Conservation (phyloP, 2,888 invertebrate species). For the Dorcus hopei region DNA sequence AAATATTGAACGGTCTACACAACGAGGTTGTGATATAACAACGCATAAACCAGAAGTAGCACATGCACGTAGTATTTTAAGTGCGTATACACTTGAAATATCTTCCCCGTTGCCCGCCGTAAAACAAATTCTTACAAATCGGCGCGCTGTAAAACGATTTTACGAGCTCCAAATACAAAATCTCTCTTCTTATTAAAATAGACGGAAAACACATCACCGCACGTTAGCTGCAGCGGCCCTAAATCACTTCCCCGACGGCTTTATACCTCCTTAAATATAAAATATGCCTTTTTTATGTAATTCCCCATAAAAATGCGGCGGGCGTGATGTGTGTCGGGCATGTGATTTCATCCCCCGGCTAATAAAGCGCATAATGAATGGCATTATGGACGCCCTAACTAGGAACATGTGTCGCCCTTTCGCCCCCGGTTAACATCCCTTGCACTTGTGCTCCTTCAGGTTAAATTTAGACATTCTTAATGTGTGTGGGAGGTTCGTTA, state of each 20-base stretch:
- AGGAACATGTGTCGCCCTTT: conserved; percentile 35
- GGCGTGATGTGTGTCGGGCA: conserved; percentile 28
- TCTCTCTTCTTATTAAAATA: conserved; percentile 18
- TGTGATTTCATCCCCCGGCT: conserved; percentile 25
- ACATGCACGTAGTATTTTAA: background rate
- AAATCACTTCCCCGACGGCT: conserved; percentile 26
- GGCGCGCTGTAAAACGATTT: conserved; percentile 20
- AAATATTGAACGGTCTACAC: no score
- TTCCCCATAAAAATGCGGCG: conserved; percentile 27
- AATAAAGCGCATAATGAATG: conserved; percentile 33
- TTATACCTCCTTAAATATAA: conserved; percentile 29
- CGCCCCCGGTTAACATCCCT: conserved; percentile 23
- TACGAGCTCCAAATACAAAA: conserved; percentile 22
- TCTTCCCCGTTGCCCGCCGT: conserved; percentile 13
- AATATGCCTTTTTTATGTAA: conserved; percentile 32
- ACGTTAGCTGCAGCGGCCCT: conserved; percentile 13
- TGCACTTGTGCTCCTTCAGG: conserved; percentile 20
- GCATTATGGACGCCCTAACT: conserved; percentile 37
- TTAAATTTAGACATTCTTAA: background rate
- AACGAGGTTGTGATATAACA: background rate
- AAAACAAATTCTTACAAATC: conserved; percentile 22
- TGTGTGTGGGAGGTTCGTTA: background rate
- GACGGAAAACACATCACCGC: conserved; percentile 9
- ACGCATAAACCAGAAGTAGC: background rate
- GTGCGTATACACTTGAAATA: conserved; percentile 7